A percentile compares a stretch with the other conserved stretches of the same genome.
Evolutionary conservation across 92 coral and sea anemone species (phyloP).

Genomic region (Pocillopora grandis): DNA sequence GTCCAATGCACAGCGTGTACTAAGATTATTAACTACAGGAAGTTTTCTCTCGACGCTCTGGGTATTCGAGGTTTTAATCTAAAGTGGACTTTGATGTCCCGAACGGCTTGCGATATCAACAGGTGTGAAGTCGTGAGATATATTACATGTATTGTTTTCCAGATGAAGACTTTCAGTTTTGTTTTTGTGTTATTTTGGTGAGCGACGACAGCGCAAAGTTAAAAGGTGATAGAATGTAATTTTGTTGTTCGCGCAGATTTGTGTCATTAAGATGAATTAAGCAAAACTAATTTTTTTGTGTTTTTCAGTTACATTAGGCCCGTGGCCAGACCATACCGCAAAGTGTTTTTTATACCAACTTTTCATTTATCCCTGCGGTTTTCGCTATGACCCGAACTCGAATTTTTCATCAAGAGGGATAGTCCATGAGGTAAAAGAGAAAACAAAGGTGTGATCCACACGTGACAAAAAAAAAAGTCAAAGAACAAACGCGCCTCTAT

Average conservation of each 20-base stretch:
- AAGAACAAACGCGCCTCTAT: not conserved
- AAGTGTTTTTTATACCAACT: not conserved
- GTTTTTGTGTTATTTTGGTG: not conserved
- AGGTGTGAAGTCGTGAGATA: slow-evolving; percentile 12
- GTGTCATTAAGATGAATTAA: not conserved
- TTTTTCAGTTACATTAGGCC: not conserved
- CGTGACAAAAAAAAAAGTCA: not conserved
- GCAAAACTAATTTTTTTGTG: not conserved
- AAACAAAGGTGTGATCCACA: slow-evolving; percentile 3
- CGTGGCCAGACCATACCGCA: not conserved
- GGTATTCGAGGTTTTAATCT: slow-evolving; percentile 3
- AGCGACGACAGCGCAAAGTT: slow-evolving; percentile 6
- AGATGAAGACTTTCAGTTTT: not conserved
- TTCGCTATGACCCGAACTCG: not conserved
- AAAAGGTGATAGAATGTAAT: not conserved
- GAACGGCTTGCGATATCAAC: slow-evolving; percentile 20
- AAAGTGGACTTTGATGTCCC: slow-evolving; percentile 5
- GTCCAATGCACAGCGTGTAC: slow-evolving; percentile 30
- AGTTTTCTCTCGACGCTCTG: not conserved
- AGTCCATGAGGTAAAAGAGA: not conserved
- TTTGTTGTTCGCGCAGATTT: not conserved
- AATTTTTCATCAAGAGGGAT: not conserved
- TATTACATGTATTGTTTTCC: not conserved
- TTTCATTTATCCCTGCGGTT: not conserved
- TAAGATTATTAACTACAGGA: slow-evolving; percentile 34